phyloP scores from a whole-genome alignment of 2,113 vertebrate species.

The Diphyllodes magnificus region DNA sequence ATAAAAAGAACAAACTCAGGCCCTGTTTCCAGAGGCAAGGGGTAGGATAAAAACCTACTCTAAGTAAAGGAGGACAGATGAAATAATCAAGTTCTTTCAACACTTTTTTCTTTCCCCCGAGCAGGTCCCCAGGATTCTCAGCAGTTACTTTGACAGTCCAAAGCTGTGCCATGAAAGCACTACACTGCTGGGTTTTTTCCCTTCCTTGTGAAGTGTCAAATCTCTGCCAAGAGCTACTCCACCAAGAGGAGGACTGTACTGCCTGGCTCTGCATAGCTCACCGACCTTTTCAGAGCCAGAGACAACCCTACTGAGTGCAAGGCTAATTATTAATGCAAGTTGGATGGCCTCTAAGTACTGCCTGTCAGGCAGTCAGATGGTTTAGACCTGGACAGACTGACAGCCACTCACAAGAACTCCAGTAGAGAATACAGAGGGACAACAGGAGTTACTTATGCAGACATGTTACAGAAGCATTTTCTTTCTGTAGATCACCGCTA shows the following conservation, averaged over 20 bases:
- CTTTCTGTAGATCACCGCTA: not conserved
- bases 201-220: not conserved
- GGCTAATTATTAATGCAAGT: not conserved
- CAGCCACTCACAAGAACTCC: not conserved
- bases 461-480: not conserved
- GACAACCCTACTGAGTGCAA: not conserved
- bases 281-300: not conserved
- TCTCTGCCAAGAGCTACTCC: not conserved
- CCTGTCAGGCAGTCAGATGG: not conserved
- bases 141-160: not conserved
- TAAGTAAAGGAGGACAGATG: not conserved
- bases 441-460: not conserved
- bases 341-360: not conserved
- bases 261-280: not conserved
- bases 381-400: not conserved
- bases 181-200: rapidly evolving
- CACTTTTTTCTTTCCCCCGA: not conserved
- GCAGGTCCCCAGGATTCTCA: not conserved
- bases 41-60: not conserved
- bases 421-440: not conserved
- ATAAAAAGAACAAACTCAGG: not conserved
- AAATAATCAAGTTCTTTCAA: not conserved
- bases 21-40: not conserved
- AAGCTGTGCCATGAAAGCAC: not conserved
- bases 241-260: not conserved